phyloP scores from a whole-genome alignment of 2,113 vertebrate species.

The Cathartes aura region DNA sequence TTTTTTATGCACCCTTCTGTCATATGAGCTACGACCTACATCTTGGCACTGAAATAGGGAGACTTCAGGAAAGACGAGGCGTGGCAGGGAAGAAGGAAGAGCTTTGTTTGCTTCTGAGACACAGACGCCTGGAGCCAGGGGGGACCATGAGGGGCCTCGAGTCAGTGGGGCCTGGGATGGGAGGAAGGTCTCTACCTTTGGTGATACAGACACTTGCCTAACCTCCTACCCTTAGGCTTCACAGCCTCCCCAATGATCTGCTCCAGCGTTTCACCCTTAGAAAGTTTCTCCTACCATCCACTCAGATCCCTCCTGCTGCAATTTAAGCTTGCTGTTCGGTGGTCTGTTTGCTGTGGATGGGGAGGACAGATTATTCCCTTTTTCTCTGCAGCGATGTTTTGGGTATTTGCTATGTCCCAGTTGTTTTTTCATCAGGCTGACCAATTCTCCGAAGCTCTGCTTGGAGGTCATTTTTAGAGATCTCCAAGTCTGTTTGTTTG shows the following conservation, averaged over 20 bases:
- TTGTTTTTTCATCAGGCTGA: not conserved
- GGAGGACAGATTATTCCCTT: not conserved
- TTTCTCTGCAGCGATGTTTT: not conserved
- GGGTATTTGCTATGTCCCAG: not conserved
- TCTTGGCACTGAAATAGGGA: not conserved
- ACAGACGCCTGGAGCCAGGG: not conserved
- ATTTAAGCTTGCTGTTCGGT: not conserved
- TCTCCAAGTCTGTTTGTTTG: not conserved
- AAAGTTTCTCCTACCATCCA: not conserved
- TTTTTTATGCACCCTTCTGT: slow-evolving; percentile 15
- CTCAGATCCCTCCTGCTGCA: not conserved
- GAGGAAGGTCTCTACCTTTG: not conserved
- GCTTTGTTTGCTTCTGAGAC: not conserved
- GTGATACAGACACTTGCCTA: not conserved
- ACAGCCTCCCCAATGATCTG: not conserved
- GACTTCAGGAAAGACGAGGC: not conserved
- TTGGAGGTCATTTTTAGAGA: not conserved
- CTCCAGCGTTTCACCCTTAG: not conserved
- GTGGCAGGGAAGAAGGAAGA: not conserved
- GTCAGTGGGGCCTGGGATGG: not conserved
- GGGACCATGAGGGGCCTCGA: not conserved
- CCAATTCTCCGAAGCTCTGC: not conserved
- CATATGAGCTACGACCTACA: not conserved
- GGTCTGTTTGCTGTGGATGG: not conserved
- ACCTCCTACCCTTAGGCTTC: not conserved